These are phyloP conservation scores for Alcedo quadribrachys DNA, from an alignment of 2,797 vertebrate species.

Conservation along the genomic window DNA sequence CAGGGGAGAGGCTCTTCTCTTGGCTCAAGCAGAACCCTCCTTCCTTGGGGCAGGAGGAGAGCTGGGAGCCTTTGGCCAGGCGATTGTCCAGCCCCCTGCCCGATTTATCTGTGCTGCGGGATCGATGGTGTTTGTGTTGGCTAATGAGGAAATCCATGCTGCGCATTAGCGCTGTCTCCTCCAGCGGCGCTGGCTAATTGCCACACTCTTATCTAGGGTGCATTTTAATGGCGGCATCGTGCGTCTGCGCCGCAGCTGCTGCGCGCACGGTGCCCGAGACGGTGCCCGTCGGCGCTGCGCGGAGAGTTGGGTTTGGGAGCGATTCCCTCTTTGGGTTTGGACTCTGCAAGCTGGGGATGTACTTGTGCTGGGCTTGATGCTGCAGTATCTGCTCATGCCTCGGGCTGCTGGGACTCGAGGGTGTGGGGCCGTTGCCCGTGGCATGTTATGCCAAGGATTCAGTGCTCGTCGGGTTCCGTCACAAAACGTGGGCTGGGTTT, in stretches of 20 bases:
- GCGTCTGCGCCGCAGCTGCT: neutral
- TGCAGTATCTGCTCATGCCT: accelerated
- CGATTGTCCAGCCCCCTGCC: neutral
- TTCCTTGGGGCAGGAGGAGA: neutral
- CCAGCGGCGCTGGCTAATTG: conserved; percentile 38
- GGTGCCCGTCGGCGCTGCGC: accelerated
- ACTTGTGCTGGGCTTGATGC: accelerated
- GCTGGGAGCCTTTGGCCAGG: neutral
- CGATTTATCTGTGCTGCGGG: neutral
- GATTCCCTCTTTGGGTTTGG: neutral
- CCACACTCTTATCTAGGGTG: neutral
- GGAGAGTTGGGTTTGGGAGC: neutral
- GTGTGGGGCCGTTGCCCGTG: accelerated
- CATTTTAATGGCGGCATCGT: conserved; percentile 36
- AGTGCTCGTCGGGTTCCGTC: accelerated
- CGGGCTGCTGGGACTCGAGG: accelerated
- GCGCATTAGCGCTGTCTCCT: conserved; percentile 54
- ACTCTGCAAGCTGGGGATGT: neutral
- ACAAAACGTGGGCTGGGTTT: accelerated
- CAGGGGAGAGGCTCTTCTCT: neutral
- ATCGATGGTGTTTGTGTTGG: conserved; percentile 71
- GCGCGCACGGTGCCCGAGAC: accelerated
- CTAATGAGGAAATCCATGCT: conserved; percentile 78
- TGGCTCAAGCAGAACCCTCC: neutral
- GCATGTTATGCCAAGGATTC: accelerated